A percentile compares a stretch with the other conserved stretches of the same genome.
These are phyloP conservation scores for Poecilia gillii DNA, from an alignment of 2,797 vertebrate genomes.

Conservation along the genomic window DNA sequence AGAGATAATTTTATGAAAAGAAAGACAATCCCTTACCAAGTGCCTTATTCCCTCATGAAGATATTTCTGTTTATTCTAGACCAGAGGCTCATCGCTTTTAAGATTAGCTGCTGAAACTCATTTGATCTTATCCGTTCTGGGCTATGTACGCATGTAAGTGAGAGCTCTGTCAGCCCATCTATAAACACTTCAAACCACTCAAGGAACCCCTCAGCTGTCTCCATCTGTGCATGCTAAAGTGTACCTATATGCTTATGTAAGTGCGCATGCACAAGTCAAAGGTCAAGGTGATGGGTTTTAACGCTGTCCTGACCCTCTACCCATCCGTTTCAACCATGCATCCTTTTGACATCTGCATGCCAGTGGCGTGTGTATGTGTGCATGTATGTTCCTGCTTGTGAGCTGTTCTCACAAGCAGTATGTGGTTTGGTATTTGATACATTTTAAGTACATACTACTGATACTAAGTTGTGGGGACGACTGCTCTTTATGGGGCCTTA, in stretches of 20 bases:
- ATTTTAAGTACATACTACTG: too few species aligned
- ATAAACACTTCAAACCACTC: conserved; percentile 61
- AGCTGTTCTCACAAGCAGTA: too few species aligned
- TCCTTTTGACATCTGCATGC: not conserved
- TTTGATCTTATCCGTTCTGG: conserved; percentile 53
- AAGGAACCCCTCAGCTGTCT: conserved; percentile 59
- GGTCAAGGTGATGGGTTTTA: conserved; percentile 56
- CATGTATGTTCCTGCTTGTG: too few species aligned
- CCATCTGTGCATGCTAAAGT: not conserved
- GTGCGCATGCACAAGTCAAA: conserved; percentile 41
- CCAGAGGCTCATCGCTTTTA: conserved; percentile 52
- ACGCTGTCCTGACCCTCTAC: not conserved
- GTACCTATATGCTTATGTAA: not conserved
- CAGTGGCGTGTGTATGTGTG: too few species aligned
- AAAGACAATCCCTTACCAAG: conserved; percentile 8
- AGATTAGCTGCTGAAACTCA: conserved; percentile 62
- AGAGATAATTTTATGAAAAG: conserved; percentile 13
- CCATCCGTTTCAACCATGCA: conserved; percentile 20
- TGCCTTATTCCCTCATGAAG: conserved; percentile 53
- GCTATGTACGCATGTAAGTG: conserved; percentile 35
- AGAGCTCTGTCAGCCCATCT: conserved; percentile 62
- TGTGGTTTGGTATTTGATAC: too few species aligned
- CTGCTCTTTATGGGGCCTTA: too few species aligned
- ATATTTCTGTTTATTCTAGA: conserved; percentile 54
- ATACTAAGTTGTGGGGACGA: too few species aligned